Base-by-base conservation (phyloP, 2,113 vertebrate genomes). In the Poeciliopsis prolifica region DNA sequence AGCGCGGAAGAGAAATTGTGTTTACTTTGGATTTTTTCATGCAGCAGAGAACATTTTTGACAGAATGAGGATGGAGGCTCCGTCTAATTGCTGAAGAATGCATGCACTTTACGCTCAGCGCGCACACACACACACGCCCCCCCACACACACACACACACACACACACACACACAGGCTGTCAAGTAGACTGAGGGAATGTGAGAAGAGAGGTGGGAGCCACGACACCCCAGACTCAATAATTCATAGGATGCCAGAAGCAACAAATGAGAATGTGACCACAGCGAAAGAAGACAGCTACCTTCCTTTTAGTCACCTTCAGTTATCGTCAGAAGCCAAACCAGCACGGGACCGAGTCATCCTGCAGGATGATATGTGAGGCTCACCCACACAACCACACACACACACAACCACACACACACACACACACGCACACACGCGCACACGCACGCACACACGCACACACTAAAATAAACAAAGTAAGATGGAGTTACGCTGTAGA, bases 181-280 rank as follows among this genome's bases (percentile, higher is more conserved):
- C 81, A 75, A 80, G 76, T 70, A 80, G 75, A 81, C 70, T 82
- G 72, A 64, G 88, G 81, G 87, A 86, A 87, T 86, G 85, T 44
- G 65, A 72, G 66, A 68, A 73, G 63, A 70, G 54, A 75, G 35
- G 70, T 26, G 65, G 88, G 92, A 92, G 77, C 90, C 42, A 91
- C 94, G 93, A 95, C 95, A 94, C 92, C 94, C 87, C 78, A 79
- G 54, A 93, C 93, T 99, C 89, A 96, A 99, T 98, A 95, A 97
- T 99, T 95, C 86, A 98, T 95, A 84, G 64, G 93, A 86, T 79
- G 96, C 96, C 96, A 95, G 95, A 88, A 97, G 96, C 96, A 95
- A 96, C 92, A 93, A 93, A 96, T 94, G 94, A 93, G 91, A 95
- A 91, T 95, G 95, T 93, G 96, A 96, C 93, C 91, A 79, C 91